Percentiles rank a stretch among this genome's conserved stretches.
Conservation (phyloP, 2,888 invertebrate species). For the Xestia ashworthii region DNA sequence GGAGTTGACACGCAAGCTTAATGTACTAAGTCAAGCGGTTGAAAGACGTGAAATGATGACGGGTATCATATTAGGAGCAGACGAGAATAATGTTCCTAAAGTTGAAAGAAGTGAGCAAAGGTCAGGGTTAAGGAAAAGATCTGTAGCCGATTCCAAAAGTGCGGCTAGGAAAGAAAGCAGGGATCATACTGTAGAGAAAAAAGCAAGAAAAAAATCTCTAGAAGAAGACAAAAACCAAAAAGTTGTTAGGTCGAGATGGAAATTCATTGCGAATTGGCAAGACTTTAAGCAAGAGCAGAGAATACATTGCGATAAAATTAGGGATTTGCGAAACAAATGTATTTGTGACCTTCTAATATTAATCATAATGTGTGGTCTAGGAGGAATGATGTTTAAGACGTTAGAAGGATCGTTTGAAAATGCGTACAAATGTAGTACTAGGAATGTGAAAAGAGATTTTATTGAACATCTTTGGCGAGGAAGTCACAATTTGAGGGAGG, state of each 20-base stretch:
- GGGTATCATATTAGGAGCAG: conserved; percentile 76
- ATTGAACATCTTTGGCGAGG: conserved; percentile 95
- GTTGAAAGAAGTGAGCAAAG: conserved; percentile 70
- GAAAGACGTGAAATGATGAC: conserved; percentile 76
- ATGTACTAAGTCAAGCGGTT: conserved; percentile 84
- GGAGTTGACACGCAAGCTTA: conserved; percentile 85
- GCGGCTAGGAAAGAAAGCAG: conserved; percentile 70
- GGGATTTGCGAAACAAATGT: conserved; percentile 92
- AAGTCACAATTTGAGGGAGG: conserved; percentile 95
- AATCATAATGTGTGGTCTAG: conserved; percentile 94
- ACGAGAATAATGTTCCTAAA: conserved; percentile 65
- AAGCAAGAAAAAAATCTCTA: conserved; percentile 68
- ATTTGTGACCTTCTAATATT: conserved; percentile 92
- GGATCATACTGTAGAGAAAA: conserved; percentile 70
- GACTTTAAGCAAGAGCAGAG: conserved; percentile 91
- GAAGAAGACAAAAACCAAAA: conserved; percentile 76
- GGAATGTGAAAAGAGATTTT: conserved; percentile 96
- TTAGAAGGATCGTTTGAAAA: conserved; percentile 96
- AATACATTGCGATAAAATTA: conserved; percentile 89
- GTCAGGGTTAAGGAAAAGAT: conserved; percentile 80
- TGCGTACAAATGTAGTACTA: conserved; percentile 96
- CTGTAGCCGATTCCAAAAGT: conserved; percentile 71
- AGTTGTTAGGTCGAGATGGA: conserved; percentile 80
- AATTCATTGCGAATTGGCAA: conserved; percentile 89
- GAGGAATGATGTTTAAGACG: conserved; percentile 95